phyloP scores from a whole-genome alignment of 1,140 invertebrate genomes.

The Drosophila bifasciata region DNA sequence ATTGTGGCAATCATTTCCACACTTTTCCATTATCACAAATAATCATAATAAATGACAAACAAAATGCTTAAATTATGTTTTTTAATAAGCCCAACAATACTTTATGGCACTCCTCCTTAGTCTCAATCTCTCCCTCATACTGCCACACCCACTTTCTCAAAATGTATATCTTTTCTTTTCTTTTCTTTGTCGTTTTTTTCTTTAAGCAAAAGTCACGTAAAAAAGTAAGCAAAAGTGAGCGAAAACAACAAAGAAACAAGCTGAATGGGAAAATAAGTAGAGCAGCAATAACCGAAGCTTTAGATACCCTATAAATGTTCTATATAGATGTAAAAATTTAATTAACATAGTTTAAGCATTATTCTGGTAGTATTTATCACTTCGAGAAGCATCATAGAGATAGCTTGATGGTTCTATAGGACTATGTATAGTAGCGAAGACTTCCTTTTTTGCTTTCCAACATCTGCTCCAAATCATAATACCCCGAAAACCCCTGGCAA shows the following conservation, averaged over 20 bases:
- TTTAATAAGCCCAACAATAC: slow-evolving; percentile 72
- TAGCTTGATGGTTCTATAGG: too few species aligned
- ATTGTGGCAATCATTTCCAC: neutral
- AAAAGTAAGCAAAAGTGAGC: slow-evolving; percentile 65
- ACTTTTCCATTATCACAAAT: slow-evolving; percentile 48
- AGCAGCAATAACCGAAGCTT: too few species aligned
- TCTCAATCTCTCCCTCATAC: neutral
- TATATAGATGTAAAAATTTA: too few species aligned
- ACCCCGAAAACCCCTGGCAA: too few species aligned
- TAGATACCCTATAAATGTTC: too few species aligned
- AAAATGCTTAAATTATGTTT: slow-evolving; percentile 69
- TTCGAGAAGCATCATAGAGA: too few species aligned
- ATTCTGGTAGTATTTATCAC: too few species aligned
- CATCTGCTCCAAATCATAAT: too few species aligned
- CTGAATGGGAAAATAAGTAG: neutral
- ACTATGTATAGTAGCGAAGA: too few species aligned
- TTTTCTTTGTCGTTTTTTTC: slow-evolving; percentile 23
- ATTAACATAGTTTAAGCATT: too few species aligned
- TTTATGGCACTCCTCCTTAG: slow-evolving; percentile 42
- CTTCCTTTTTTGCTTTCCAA: too few species aligned
- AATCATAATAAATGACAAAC: slow-evolving; percentile 77
- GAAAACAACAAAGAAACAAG: slow-evolving; percentile 65
- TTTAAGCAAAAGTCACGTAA: slow-evolving; percentile 55
- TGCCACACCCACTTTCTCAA: neutral
- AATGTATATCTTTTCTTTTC: slow-evolving; percentile 25